Evolutionary conservation across 2,113 vertebrate species (phyloP).

Genomic region (Pollachius pollachius): DNA sequence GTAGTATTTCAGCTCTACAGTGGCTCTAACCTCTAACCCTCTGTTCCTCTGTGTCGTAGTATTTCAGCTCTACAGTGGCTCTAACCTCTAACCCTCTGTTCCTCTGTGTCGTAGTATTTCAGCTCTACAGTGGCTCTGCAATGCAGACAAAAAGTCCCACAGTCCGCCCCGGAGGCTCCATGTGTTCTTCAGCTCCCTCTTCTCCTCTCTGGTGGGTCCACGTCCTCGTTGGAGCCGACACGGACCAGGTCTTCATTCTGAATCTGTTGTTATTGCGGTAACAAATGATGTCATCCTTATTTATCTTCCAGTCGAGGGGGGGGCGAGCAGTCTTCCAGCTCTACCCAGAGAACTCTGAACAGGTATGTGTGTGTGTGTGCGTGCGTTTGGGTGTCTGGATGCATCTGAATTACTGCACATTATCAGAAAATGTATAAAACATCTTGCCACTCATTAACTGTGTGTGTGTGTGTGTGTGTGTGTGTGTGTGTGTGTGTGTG

Average conservation of each 20-base stretch:
- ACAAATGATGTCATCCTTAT: not conserved
- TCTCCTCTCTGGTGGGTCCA: conserved; percentile 83
- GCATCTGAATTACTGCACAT: no score
- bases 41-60: not conserved
- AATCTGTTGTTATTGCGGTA: no score
- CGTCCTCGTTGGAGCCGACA: not conserved
- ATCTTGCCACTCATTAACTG: not conserved
- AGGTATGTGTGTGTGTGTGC: conserved; percentile 70
- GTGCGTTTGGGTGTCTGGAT: no score
- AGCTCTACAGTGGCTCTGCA: conserved; percentile 96
- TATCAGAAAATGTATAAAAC: not conserved
- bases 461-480: not conserved
- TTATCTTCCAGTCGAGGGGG: conserved; percentile 79
- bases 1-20: not conserved
- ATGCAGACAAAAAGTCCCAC: conserved; percentile 89
- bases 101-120: conserved; percentile 80
- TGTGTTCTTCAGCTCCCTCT: conserved; percentile 89
- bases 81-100: conserved; percentile 36
- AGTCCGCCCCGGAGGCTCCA: conserved; percentile 86
- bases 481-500: no score
- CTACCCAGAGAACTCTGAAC: conserved; percentile 92
- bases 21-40: not conserved
- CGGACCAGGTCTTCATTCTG: no score
- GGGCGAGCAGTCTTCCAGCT: conserved; percentile 90
- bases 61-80: conserved; percentile 98